These are phyloP conservation scores for Aurelia aurita DNA, from an alignment of 30 jellyfish, hydroid and myxozoan species.

Conservation along the genomic window DNA sequence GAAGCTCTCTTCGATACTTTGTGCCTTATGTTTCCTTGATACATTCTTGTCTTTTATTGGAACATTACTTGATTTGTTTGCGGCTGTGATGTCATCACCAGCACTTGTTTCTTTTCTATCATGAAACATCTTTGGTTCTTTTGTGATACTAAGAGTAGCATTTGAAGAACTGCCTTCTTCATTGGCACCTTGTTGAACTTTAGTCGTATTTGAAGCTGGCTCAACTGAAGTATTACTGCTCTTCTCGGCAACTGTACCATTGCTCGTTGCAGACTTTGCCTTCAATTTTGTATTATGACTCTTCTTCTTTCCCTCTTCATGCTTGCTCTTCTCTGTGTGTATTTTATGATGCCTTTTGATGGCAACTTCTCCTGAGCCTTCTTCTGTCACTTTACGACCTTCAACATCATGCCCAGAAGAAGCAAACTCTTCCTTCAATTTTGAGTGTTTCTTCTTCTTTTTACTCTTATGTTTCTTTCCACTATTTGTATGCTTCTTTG, in stretches of 20 bases:
- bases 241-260: neutral
- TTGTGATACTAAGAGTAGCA: no score
- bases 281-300: neutral
- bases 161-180: neutral
- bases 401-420: slow-evolving; percentile 8
- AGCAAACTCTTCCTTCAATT: slow-evolving; percentile 4
- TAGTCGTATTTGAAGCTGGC: neutral
- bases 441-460: slow-evolving; percentile 6
- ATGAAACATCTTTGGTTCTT: slow-evolving; percentile 30
- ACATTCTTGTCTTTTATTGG: neutral
- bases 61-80: neutral
- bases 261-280: neutral
- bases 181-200: slow-evolving; percentile 1
- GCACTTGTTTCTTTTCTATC: slow-evolving; percentile 70
- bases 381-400: neutral
- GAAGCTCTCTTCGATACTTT: neutral
- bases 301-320: slow-evolving; percentile 6
- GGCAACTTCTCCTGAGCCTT: slow-evolving; percentile 19
- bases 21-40: neutral
- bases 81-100: slow-evolving; percentile 17
- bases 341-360: neutral
- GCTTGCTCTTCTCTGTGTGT: neutral
- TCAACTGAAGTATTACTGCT: neutral
- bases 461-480: slow-evolving; percentile 9
- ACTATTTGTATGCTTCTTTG: neutral